Conservation (phyloP, 1,140 invertebrate species). For the Oryzaephilus surinamensis region DNA sequence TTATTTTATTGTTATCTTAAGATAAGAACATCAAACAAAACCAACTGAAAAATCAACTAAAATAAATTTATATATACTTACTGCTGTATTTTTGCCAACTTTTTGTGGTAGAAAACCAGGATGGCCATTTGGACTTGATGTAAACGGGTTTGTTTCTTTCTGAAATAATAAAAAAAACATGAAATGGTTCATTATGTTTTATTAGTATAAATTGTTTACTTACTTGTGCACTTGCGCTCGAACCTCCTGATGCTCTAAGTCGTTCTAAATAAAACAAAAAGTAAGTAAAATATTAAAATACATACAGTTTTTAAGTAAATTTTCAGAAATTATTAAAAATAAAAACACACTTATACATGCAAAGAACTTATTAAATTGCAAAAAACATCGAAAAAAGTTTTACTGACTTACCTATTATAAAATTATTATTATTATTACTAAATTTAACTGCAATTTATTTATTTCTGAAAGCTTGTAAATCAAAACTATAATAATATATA, state of each 20-base stretch:
- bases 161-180: conserved; percentile 31
- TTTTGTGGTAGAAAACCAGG: conserved; percentile 90
- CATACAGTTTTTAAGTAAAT: no score
- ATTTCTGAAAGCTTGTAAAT: no score
- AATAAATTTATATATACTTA: conserved; percentile 39
- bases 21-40: conserved; percentile 6
- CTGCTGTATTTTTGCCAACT: conserved; percentile 67
- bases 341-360: no score
- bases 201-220: conserved; percentile 21
- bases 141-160: conserved; percentile 74
- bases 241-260: conserved; percentile 44
- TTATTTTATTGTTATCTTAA: conserved; percentile 9
- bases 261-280: conserved; percentile 40
- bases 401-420: no score
- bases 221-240: conserved; percentile 40
- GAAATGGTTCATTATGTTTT: not conserved
- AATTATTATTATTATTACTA: no score
- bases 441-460: no score
- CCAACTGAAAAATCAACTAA: no score
- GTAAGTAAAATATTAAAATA: not conserved
- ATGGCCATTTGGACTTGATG: conserved; percentile 80
- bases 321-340: no score
- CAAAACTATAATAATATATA: no score
- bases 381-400: no score
- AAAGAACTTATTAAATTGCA: no score